These are phyloP conservation scores for Aurelia coerulea DNA, from an alignment of 30 jellyfish, hydroid and myxozoan species.

Conservation along the genomic window DNA sequence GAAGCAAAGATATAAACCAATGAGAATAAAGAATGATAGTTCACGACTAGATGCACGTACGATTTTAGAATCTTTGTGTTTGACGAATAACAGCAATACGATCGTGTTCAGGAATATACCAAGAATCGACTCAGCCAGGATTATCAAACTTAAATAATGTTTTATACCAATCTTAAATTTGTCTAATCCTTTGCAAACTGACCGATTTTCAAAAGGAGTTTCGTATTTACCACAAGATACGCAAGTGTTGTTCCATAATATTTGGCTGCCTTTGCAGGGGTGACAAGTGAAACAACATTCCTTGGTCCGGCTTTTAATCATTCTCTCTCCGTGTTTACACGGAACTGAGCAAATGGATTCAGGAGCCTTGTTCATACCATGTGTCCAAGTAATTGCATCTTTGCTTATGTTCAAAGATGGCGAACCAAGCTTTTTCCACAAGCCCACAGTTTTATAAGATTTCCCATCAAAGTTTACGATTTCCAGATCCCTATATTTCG, in stretches of 20 bases:
- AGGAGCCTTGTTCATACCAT: slow-evolving; percentile 15
- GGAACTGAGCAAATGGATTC: slow-evolving; percentile 53
- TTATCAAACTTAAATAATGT: slow-evolving; percentile 19
- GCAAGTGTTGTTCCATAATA: slow-evolving; percentile 50
- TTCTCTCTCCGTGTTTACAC: slow-evolving; percentile 37
- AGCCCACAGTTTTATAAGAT: slow-evolving; percentile 26
- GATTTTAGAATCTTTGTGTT: slow-evolving; percentile 29
- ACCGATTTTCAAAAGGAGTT: slow-evolving; percentile 2
- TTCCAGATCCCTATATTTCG: slow-evolving; percentile 17
- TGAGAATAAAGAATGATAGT: slow-evolving; percentile 52
- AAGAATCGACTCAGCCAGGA: slow-evolving; percentile 21
- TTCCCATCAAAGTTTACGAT: slow-evolving; percentile 33
- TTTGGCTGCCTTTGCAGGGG: slow-evolving; percentile 31
- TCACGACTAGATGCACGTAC: slow-evolving; percentile 76
- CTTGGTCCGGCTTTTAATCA: slow-evolving; percentile 4
- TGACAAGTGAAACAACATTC: slow-evolving; percentile 68
- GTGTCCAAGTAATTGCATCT: slow-evolving; percentile 5
- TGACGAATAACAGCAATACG: slow-evolving; percentile 22
- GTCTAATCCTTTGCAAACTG: slow-evolving; percentile 23
- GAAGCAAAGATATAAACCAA: slow-evolving; percentile 61
- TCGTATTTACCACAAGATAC: slow-evolving; percentile 18
- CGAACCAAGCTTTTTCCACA: background rate
- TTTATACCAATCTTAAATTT: slow-evolving; percentile 2
- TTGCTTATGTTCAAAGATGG: background rate
- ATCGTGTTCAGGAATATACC: slow-evolving; percentile 34